Conservation (phyloP, 1,140 invertebrate species). For the Anastrepha obliqua region DNA sequence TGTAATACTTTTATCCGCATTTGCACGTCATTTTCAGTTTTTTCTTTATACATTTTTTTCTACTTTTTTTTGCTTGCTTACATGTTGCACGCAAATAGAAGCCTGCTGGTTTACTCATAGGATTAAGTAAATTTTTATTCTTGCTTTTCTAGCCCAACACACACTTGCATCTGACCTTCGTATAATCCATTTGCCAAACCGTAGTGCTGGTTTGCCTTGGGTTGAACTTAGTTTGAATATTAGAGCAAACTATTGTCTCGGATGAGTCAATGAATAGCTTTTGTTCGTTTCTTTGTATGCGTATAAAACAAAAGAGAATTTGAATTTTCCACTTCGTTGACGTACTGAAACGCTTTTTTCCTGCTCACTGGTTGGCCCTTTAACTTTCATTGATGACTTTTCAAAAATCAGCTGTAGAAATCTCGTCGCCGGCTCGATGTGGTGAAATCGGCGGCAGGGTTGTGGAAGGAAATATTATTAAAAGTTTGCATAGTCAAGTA, state of each 20-base stretch:
- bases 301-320: neutral
- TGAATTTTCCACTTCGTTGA: neutral
- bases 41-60: neutral
- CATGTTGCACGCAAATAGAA: conserved; percentile 40
- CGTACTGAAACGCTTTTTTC: neutral
- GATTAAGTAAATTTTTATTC: conserved; percentile 24
- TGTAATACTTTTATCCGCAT: conserved; percentile 18
- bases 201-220: neutral
- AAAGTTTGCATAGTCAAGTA: conserved; percentile 25
- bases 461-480: conserved; percentile 10
- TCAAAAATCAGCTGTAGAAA: conserved; percentile 32
- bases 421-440: conserved; percentile 11
- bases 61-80: conserved; percentile 1
- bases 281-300: neutral
- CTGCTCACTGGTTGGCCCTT: neutral
- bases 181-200: neutral
- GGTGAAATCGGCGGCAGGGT: neutral
- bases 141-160: neutral
- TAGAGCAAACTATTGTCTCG: neutral
- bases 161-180: neutral
- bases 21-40: neutral
- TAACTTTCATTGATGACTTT: conserved; percentile 44
- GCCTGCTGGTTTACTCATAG: conserved; percentile 10
- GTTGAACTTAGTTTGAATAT: neutral
- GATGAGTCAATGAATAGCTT: conserved; percentile 15